Percentiles rank a stretch among this genome's conserved stretches.
phyloP scores from a whole-genome alignment of 2,797 vertebrate species.

The Hydrocynus forskahlii region DNA sequence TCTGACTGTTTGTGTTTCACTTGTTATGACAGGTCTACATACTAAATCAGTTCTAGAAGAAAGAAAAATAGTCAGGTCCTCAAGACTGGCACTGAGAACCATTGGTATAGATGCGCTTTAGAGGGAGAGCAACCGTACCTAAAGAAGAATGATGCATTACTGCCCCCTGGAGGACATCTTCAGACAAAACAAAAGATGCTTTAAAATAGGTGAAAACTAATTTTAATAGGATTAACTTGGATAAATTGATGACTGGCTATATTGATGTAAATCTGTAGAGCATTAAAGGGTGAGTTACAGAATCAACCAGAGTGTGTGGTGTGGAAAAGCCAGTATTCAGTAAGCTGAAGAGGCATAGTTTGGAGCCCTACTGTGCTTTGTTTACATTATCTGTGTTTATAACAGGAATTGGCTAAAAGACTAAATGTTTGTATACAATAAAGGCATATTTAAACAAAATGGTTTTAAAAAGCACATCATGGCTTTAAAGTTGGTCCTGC shows the following conservation, averaged over 20 bases:
- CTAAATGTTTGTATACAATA: conserved; percentile 39
- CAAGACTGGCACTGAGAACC: conserved; percentile 5
- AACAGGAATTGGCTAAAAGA: conserved; percentile 44
- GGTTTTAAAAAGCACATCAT: conserved; percentile 4
- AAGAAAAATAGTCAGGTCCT: neutral
- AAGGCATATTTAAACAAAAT: conserved; percentile 26
- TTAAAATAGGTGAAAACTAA: neutral
- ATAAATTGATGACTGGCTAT: neutral
- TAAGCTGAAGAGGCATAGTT: neutral
- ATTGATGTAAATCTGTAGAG: neutral
- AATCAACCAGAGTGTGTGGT: neutral
- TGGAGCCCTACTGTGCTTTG: conserved; percentile 2
- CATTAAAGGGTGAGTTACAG: neutral
- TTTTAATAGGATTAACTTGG: neutral
- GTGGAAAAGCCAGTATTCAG: conserved; percentile 4
- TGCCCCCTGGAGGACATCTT: conserved; percentile 59
- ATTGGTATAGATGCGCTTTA: neutral
- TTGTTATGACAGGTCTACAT: neutral
- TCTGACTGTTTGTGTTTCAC: neutral
- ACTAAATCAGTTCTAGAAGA: neutral
- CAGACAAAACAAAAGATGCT: neutral
- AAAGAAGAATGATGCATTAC: conserved; percentile 38
- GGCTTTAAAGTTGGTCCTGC: neutral
- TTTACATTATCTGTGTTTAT: conserved; percentile 39
- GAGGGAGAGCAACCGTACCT: neutral